Conservation (phyloP, 2,888 invertebrate genomes). For the Junonia oenone region DNA sequence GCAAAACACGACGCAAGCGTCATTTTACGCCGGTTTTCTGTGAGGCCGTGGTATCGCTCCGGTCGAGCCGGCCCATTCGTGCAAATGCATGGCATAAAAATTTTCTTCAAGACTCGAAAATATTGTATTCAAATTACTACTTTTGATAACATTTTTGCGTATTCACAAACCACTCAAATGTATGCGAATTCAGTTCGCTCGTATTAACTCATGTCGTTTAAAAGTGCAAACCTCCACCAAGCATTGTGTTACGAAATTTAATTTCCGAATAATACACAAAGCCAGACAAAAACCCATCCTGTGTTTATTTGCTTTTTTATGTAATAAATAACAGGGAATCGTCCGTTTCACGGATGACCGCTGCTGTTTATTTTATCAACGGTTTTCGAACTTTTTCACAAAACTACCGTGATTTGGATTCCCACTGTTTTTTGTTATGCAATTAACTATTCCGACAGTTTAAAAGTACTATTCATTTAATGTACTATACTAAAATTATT, state of each 20-base stretch:
- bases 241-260: neutral
- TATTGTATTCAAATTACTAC: too few relatives aligned
- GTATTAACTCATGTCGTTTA: neutral
- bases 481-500: too few relatives aligned
- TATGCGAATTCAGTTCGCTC: neutral
- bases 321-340: slow-evolving; percentile 21
- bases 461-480: neutral
- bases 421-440: neutral
- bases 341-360: slow-evolving; percentile 24
- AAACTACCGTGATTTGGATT: neutral
- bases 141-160: too few relatives aligned
- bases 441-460: neutral
- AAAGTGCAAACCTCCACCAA: neutral
- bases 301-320: slow-evolving; percentile 5
- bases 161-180: too few relatives aligned
- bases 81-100: too few relatives aligned
- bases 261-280: neutral
- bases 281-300: neutral
- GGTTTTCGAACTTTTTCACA: neutral
- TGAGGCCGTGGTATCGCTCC: too few relatives aligned
- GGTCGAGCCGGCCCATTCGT: too few relatives aligned
- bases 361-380: slow-evolving; percentile 22
- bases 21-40: too few relatives aligned
- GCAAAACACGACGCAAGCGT: too few relatives aligned
- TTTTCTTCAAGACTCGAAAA: too few relatives aligned